Base-by-base conservation (phyloP, 2,888 invertebrate genomes). In the Metallyticus violacea region DNA sequence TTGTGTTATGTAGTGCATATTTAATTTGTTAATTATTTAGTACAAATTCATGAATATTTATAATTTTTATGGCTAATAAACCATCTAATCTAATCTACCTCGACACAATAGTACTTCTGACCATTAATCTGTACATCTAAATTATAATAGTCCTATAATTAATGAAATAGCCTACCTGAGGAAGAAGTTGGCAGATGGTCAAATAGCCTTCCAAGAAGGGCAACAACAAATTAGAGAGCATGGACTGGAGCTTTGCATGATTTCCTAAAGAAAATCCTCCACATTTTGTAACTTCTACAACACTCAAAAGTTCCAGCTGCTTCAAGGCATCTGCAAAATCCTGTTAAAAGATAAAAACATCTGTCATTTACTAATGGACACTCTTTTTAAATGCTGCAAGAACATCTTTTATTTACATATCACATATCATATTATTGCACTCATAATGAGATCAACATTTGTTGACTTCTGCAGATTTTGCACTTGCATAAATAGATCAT, bases 191-290 rank as follows among this genome's bases (percentile, higher is more conserved):
- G 81, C 93, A 93, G 15, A 93, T 91, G 85, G 93, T 90, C 88
- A 93, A 93, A 88, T 95, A 93, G 1, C 95, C 94, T 87, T 93
- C 93, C 83, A 95, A 93, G 86, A 95, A 95, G 81, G 95, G 96
- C 90, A 94, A 93, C 81, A 95, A 91, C 27, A 95, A 91, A 90
- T 95, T 95, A 79, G 93, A 92, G 85, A 97, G 91, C 77, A 96
- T 90, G 28, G 91, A 90, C 89, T 92, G 92, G 77, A 94, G 90
- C 89, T 93, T 93, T 15, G 89, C 89, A 88, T 94, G 93, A 2
- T 90, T 90, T 85, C 93, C 92, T 62, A 92, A 88, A 89, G 91
- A 87, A 89, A 93, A 90, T 90, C 90, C 88, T 89, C 91, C 89
- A 88, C 89, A 89, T 27, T 79, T 87, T 6, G 85, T 88, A 88